Conservation (phyloP, 2,888 invertebrate species). For the Eulithis prunata region DNA sequence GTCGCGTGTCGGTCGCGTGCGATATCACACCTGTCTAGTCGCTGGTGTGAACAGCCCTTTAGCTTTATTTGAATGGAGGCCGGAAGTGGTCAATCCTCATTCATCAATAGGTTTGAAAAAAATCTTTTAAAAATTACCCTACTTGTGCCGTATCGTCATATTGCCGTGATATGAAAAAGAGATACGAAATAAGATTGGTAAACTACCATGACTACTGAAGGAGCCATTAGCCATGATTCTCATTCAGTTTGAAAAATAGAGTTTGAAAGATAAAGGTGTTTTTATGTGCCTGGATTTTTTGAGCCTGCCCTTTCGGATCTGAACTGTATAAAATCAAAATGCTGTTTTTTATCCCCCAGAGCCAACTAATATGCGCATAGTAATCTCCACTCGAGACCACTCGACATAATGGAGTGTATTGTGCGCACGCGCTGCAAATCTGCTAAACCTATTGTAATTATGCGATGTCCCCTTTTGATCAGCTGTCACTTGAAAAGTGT, state of each 20-base stretch:
- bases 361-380: constrained; percentile 74
- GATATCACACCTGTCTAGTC: constrained; percentile 54
- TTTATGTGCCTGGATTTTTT: too few relatives aligned
- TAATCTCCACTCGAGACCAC: constrained; percentile 64
- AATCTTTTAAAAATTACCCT: too few relatives aligned
- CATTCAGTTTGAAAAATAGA: too few relatives aligned
- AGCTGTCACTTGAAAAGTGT: constrained; percentile 65
- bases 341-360: constrained; percentile 41
- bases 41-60: constrained; percentile 44
- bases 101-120: not conserved
- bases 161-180: too few relatives aligned
- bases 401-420: constrained; percentile 74
- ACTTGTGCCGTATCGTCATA: too few relatives aligned
- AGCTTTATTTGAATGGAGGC: constrained; percentile 24
- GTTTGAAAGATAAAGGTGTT: too few relatives aligned
- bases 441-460: constrained; percentile 71
- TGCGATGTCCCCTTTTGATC: constrained; percentile 55
- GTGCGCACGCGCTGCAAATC: constrained; percentile 59
- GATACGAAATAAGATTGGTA: too few relatives aligned
- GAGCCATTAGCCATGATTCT: too few relatives aligned
- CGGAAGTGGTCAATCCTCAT: constrained; percentile 46
- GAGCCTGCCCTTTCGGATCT: too few relatives aligned
- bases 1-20: constrained; percentile 69
- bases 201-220: too few relatives aligned
- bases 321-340: constrained; percentile 10